phyloP scores from a whole-genome alignment of 2,113 vertebrate genomes.

The Procapra przewalskii region DNA sequence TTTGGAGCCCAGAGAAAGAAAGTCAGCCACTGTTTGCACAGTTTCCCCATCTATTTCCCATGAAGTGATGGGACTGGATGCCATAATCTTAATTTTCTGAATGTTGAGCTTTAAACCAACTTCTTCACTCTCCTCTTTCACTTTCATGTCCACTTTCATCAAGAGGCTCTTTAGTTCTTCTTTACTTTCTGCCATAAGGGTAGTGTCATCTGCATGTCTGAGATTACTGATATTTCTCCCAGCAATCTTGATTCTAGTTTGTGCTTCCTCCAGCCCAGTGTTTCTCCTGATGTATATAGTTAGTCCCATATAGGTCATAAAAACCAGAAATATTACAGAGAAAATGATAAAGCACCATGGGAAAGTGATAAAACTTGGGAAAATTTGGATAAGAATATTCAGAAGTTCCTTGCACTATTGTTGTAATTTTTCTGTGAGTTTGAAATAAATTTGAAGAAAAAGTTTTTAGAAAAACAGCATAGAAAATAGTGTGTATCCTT shows the following conservation, averaged over 20 bases:
- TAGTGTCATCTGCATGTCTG: neutral
- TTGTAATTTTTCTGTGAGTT: neutral
- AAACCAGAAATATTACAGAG: neutral
- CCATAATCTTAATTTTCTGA: too few species aligned
- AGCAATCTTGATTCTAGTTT: neutral
- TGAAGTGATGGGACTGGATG: too few species aligned
- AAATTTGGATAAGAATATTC: neutral
- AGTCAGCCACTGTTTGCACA: too few species aligned
- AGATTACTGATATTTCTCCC: neutral
- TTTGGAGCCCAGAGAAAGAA: too few species aligned
- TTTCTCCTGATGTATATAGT: neutral
- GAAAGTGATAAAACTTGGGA: neutral
- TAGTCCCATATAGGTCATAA: neutral
- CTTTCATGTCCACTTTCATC: too few species aligned
- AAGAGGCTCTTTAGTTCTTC: too few species aligned
- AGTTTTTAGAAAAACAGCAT: neutral
- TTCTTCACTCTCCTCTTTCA: too few species aligned
- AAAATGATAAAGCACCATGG: neutral
- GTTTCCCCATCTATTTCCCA: too few species aligned
- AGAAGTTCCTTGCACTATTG: neutral
- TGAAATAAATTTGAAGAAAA: neutral
- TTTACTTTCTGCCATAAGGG: too few species aligned
- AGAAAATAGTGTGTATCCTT: neutral
- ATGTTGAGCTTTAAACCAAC: too few species aligned
- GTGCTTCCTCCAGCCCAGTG: neutral